phyloP scores from a whole-genome alignment of 2,888 invertebrate species.

The Barypeithes pellucidus region DNA sequence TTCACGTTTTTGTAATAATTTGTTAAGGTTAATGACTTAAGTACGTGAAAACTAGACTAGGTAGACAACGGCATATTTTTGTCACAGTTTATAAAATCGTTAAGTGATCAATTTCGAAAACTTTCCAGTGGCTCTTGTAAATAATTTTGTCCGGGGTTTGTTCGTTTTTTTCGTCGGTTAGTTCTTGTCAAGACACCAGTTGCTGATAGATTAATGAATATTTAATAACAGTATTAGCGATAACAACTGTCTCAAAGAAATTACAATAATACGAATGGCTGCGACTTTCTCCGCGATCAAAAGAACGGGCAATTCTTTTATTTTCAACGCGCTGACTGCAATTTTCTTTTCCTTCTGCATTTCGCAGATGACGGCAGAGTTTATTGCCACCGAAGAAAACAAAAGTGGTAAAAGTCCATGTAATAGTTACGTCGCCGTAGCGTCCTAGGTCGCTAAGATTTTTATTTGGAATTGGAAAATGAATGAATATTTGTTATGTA shows the following conservation, averaged over 20 bases:
- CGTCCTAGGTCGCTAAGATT: neutral
- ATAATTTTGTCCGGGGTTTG: too few species aligned
- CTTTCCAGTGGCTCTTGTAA: too few species aligned
- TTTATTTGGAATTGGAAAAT: slow-evolving; percentile 3
- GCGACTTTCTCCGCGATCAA: slow-evolving; percentile 30
- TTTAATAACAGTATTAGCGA: too few species aligned
- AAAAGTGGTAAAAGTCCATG: slow-evolving; percentile 49
- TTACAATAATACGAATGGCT: slow-evolving; percentile 14
- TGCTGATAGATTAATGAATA: neutral
- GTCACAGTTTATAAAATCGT: too few species aligned
- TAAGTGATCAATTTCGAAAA: too few species aligned
- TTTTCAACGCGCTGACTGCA: slow-evolving; percentile 14
- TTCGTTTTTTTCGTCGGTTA: too few species aligned
- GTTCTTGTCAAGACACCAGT: neutral
- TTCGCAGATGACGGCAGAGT: slow-evolving; percentile 51
- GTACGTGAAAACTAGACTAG: too few species aligned
- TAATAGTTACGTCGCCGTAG: slow-evolving; percentile 42
- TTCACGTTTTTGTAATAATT: too few species aligned
- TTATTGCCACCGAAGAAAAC: slow-evolving; percentile 51
- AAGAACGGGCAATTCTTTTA: slow-evolving; percentile 38
- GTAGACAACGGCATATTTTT: too few species aligned
- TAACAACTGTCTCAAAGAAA: slow-evolving; percentile 8
- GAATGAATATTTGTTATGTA: neutral
- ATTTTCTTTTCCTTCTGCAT: slow-evolving; percentile 44
- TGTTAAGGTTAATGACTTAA: too few species aligned